These are phyloP conservation scores for Pagetopsis macropterus DNA, from an alignment of 2,797 vertebrate species.

Conservation along the genomic window DNA sequence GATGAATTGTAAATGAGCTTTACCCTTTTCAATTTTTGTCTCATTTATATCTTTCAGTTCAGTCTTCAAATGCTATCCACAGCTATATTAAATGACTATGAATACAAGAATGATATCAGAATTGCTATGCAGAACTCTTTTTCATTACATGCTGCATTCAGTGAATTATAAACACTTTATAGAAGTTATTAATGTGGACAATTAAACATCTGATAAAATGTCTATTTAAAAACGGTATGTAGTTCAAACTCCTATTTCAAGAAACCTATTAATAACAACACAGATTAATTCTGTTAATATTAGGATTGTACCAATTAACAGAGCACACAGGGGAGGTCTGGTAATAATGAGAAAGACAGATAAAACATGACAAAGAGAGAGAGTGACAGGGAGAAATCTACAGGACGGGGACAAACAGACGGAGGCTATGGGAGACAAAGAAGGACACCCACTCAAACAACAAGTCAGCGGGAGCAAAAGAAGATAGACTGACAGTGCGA, in stretches of 20 bases:
- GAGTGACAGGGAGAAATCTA: conserved; percentile 45
- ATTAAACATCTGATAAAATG: conserved; percentile 4
- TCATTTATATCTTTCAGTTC: not conserved
- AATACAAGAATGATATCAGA: no score
- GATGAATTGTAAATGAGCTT: not conserved
- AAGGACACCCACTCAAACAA: conserved; percentile 42
- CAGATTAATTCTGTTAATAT: conserved; percentile 72
- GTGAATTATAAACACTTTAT: not conserved
- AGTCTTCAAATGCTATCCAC: not conserved
- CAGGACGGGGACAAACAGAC: conserved; percentile 47
- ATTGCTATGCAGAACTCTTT: no score
- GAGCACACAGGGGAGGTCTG: conserved; percentile 67
- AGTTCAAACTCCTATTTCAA: conserved; percentile 66
- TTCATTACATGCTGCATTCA: not conserved
- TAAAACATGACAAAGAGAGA: conserved; percentile 57
- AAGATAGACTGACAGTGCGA: conserved; percentile 33
- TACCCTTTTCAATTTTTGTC: not conserved
- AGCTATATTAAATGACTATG: not conserved
- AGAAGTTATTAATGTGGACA: conserved; percentile 2
- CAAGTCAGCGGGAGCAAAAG: conserved; percentile 20
- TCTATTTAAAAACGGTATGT: conserved; percentile 52
- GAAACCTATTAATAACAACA: conserved; percentile 57
- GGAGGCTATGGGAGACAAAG: conserved; percentile 18
- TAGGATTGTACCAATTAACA: conserved; percentile 75
- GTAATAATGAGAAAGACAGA: conserved; percentile 67